Conservation (phyloP, 2,797 vertebrate genomes). For the Limnodromus scolopaceus region DNA sequence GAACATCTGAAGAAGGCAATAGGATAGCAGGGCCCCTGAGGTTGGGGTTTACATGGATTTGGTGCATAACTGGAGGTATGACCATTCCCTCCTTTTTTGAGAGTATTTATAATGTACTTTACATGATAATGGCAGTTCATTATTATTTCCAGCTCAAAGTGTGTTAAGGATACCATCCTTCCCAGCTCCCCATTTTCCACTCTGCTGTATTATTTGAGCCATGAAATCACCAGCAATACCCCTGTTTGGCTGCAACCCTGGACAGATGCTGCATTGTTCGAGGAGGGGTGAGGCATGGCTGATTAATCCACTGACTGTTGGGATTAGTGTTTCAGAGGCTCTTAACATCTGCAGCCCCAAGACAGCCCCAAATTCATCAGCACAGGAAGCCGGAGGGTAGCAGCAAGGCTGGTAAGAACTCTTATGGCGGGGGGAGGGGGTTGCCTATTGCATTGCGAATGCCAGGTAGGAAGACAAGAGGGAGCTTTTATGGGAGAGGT, state of each 20-base stretch:
- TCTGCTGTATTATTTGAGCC: background rate
- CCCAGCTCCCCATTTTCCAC: background rate
- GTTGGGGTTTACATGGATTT: background rate
- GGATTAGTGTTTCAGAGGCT: conserved; percentile 60
- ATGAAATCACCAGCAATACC: background rate
- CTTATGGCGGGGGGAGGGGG: accelerated
- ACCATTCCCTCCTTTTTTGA: background rate
- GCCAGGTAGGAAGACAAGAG: background rate
- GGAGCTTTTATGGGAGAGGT: background rate
- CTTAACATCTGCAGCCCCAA: conserved; percentile 55
- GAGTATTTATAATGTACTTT: background rate
- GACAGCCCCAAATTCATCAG: conserved; percentile 22
- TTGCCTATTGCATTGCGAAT: background rate
- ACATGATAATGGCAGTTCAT: too few relatives aligned
- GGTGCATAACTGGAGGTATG: too few relatives aligned
- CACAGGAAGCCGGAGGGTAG: background rate
- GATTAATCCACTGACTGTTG: conserved; percentile 52
- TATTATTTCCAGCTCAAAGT: background rate
- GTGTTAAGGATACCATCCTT: background rate
- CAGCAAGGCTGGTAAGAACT: conserved; percentile 58
- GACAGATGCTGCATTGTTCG: conserved; percentile 49
- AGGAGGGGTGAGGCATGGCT: conserved; percentile 1
- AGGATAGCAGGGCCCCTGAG: background rate
- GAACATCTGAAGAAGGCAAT: background rate
- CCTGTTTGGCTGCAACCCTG: background rate